Conservation (phyloP, 2,113 vertebrate genomes). For the Ictidomys tridecemlineatus region DNA sequence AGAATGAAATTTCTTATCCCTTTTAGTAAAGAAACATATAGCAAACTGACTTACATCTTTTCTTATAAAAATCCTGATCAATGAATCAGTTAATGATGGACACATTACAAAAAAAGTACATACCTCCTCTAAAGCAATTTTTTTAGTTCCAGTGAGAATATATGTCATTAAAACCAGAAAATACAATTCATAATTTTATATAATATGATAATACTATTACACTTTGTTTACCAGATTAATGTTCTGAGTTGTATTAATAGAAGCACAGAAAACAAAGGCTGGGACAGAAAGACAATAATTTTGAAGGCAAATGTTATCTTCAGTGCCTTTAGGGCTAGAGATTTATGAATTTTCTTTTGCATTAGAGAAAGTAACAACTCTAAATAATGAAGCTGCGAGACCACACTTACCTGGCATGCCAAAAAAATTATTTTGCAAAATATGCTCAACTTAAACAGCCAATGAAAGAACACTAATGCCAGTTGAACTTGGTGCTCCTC, state of each 20-base stretch:
- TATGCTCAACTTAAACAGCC: neutral
- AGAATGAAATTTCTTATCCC: neutral
- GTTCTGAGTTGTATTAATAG: neutral
- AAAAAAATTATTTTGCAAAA: constrained; percentile 50
- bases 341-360: neutral
- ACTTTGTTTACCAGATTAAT: neutral
- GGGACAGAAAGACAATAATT: neutral
- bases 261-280: neutral
- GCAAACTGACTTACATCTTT: neutral
- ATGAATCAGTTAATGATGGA: neutral
- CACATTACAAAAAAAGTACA: neutral
- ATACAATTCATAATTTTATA: neutral
- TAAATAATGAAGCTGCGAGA: neutral
- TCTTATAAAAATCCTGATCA: neutral
- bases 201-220: neutral
- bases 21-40: neutral
- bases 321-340: neutral
- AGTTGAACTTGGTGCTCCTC: neutral
- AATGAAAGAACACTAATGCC: neutral
- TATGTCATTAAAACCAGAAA: neutral
- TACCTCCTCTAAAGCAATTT: neutral
- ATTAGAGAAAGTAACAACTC: neutral
- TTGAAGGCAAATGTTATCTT: neutral
- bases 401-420: neutral
- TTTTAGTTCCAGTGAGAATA: neutral